Evolutionary conservation across 2,113 vertebrate species (phyloP), one percentile per base, ranked within the genome.

Genomic region (Rousettus leschenaultii): DNA sequence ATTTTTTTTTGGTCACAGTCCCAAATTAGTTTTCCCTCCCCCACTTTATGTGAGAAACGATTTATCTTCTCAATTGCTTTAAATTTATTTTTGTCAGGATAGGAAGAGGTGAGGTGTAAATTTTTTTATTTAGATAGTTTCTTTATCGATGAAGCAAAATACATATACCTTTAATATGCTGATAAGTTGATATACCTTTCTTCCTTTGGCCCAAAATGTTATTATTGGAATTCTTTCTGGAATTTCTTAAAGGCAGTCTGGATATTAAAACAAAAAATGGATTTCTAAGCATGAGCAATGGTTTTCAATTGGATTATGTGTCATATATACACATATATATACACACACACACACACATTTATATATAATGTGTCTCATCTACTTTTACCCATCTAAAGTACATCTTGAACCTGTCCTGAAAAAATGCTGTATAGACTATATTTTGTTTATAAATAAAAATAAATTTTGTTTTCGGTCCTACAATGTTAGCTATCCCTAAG

Each of bases 31-130:
- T 98, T 98, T 95, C 90, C 93, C 92, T 95, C 97, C 97, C 84
- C 97, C 75, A 95, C 74, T 98, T 96, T 97, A 96, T 59, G 68
- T 77, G 89, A 98, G 84, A 82, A 94, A 82, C 85, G 87, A 98
- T 99, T 98, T 97, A 98, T 99, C 98, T 98, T 82, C 3, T 80
- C 97, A 94, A 95, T 97, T 97, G 94, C 0, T 40, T 98, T 98
- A 98, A 96, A 95, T 15, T 35, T 97, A 92, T 86, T 98, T 98
- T 83, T 98, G 96, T 95, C 93, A 96, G 94, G 86, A 91, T 95
- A 93, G 96, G 97, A 91, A 97, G 97, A 93, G 94, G 97, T 86
- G 94, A 86, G 93, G 88, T 45, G 75, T 95, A 94, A 97, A 94
- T 92, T 95, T 94, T 96, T 73, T 88, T 97, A 91, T 97, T 98